These are phyloP conservation scores for Zonotrichia albicollis DNA, from an alignment of 2,797 vertebrate genomes.

Conservation along the genomic window DNA sequence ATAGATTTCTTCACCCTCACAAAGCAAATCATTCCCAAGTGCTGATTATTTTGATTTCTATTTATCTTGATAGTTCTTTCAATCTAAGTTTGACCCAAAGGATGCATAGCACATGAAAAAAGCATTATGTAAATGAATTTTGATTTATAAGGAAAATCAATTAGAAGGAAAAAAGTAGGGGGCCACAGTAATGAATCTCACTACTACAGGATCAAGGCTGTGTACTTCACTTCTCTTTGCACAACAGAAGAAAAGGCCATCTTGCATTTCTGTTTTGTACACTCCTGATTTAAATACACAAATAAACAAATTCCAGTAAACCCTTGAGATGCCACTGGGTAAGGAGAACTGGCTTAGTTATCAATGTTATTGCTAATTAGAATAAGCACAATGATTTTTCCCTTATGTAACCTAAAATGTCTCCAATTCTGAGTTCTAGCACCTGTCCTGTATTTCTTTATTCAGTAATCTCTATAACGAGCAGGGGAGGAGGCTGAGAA, in stretches of 20 bases:
- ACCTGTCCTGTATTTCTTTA: neutral
- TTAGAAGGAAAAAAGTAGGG: neutral
- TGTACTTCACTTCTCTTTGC: neutral
- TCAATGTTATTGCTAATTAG: neutral
- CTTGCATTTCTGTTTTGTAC: neutral
- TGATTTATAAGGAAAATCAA: neutral
- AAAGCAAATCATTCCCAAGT: neutral
- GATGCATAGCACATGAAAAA: neutral
- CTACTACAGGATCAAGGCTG: neutral
- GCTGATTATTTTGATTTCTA: neutral
- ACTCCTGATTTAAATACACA: neutral
- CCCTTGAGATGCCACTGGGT: fast-evolving
- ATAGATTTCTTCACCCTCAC: neutral
- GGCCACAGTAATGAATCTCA: neutral
- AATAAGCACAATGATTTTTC: neutral
- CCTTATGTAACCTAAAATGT: neutral
- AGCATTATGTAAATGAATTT: neutral
- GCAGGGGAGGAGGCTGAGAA: neutral
- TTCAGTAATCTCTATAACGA: neutral
- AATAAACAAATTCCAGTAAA: neutral
- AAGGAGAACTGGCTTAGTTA: neutral
- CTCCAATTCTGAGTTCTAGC: neutral
- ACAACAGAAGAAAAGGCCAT: neutral
- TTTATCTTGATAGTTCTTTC: neutral
- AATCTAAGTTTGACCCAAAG: neutral